Conservation (phyloP, 2,888 invertebrate species). For the Clostera curtula region DNA sequence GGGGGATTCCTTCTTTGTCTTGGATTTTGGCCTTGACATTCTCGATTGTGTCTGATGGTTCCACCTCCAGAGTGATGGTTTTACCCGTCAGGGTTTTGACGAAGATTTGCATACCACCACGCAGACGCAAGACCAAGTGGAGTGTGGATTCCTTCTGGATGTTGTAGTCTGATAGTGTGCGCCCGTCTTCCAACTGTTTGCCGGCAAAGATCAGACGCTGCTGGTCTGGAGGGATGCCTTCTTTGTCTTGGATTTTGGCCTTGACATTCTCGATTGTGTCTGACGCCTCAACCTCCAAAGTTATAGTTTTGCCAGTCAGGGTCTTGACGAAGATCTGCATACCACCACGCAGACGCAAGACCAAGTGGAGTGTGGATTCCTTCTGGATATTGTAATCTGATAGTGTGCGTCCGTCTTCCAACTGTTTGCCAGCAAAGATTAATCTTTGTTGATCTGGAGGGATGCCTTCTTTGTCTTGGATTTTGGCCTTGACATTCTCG, state of each 20-base stretch:
- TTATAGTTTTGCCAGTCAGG: slow-evolving; percentile 16
- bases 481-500: slow-evolving; percentile 20
- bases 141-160: slow-evolving; percentile 17
- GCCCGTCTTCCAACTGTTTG: slow-evolving; percentile 16
- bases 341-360: slow-evolving; percentile 15
- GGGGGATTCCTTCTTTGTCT: slow-evolving; percentile 17
- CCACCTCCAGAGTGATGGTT: slow-evolving; percentile 14
- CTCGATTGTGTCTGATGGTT: slow-evolving; percentile 16
- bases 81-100: slow-evolving; percentile 16
- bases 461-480: slow-evolving; percentile 20
- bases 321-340: slow-evolving; percentile 22
- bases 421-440: slow-evolving; percentile 19
- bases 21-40: slow-evolving; percentile 19
- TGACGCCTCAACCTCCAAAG: slow-evolving; percentile 12
- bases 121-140: slow-evolving; percentile 11
- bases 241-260: slow-evolving; percentile 20
- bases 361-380: slow-evolving; percentile 14
- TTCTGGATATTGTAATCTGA: slow-evolving; percentile 20
- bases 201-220: slow-evolving; percentile 20
- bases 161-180: slow-evolving; percentile 14
- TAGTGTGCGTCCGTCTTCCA: slow-evolving; percentile 14
- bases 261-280: slow-evolving; percentile 21
- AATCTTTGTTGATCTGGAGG: slow-evolving; percentile 20
- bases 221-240: slow-evolving; percentile 20
- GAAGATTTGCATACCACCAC: slow-evolving; percentile 21